Evolutionary conservation across 2,888 invertebrate species (phyloP), one percentile per base, ranked within the genome.

Genomic region (Oligia fasciuncula): DNA sequence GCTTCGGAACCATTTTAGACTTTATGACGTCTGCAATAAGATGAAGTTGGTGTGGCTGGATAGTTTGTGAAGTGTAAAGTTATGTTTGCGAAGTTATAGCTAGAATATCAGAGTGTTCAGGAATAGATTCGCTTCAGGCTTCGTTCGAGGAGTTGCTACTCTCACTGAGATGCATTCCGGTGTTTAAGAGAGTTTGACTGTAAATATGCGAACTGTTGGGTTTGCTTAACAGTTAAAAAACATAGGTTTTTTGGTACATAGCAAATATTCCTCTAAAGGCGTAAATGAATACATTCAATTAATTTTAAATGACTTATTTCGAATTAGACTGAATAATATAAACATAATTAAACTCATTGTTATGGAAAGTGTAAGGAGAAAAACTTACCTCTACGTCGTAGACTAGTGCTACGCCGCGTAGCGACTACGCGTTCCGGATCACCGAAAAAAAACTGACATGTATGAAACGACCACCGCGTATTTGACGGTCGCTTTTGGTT

Each of bases 101-200:
- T 87, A 79, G 80, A 82, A 79, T 80, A 80, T 80, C 74, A 63
- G 80, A 77, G 72, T 76, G 71, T 82, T 79, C 76, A 71, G 80
- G 68, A 87, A 80, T 83, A 83, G 77, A 80, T 79, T 79, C 72
- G 51, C 54, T 76, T 77, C 66, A 83, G 71, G 76, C 75, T 76
- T 81, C 74, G 67, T 65, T 67, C 35, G 69, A 49, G 69, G 29
- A 69, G 60, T 69, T 86, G 76, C 54, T 66, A 79, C 69, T 63
- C 40, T 73, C 0, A 35, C 51, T 49, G 66, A 51, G 67, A 19
- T 83, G 73, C 65, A 76, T 75, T 79, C 49, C n/a, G 29, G 11
- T 62, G 49, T 65, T 63, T 49, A 43, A 62, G 40, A 40, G 23
- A 51, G 67, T 74, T 65, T 65, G 23, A 29, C 6, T 76, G 6